A percentile compares a stretch with the other conserved stretches of the same genome.
These are phyloP conservation scores for Caenorhabditis imperialis DNA, from an alignment of 2,888 invertebrate species.

Conservation along the genomic window DNA sequence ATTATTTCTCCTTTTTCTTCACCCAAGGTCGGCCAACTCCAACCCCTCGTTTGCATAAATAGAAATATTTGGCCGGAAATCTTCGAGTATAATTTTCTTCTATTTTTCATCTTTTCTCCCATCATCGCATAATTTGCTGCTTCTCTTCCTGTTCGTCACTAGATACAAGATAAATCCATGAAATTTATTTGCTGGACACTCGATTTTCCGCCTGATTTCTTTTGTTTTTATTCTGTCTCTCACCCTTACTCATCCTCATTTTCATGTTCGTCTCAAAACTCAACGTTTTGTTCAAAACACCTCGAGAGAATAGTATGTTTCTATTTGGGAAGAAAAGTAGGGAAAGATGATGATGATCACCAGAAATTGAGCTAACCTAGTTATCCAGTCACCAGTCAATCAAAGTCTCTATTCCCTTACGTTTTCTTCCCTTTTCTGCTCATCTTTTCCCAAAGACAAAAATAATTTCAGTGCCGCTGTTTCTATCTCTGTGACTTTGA, in stretches of 20 bases:
- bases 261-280: no score
- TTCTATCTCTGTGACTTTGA: neutral
- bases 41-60: no score
- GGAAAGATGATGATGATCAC: slow-evolving; percentile 37
- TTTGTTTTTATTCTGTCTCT: slow-evolving; percentile 15
- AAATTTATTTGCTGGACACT: no score
- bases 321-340: neutral
- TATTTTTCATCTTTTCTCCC: neutral
- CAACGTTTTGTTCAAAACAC: neutral
- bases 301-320: neutral
- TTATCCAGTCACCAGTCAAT: slow-evolving; percentile 53
- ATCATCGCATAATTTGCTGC: no score
- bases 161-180: slow-evolving; percentile 7
- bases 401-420: slow-evolving; percentile 9
- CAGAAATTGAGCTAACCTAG: slow-evolving; percentile 44
- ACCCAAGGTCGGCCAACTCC: no score
- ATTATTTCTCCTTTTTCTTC: no score
- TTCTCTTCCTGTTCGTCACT: slow-evolving; percentile 11
- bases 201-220: slow-evolving; percentile 30
- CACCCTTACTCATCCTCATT: no score
- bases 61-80: no score
- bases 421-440: neutral
- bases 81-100: slow-evolving; percentile 9
- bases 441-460: neutral
- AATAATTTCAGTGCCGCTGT: neutral